Base-by-base conservation (phyloP, 2,888 invertebrate species). In the Hetaerina titia region DNA sequence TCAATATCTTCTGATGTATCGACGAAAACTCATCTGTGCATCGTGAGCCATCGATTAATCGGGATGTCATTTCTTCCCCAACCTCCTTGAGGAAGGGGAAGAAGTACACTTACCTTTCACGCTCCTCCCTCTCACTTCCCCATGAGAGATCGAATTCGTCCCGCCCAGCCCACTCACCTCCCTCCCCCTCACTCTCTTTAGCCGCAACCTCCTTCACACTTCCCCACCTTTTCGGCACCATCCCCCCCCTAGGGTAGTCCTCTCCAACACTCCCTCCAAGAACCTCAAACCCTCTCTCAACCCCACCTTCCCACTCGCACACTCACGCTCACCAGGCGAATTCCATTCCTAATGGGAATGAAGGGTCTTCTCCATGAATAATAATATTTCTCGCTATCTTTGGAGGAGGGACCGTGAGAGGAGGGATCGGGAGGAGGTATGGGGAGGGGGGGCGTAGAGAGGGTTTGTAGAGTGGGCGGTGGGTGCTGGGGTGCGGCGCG, bases 281-380 rank as follows among this genome's bases (percentile, higher is more conserved):
- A 60, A 11, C 17, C 60, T 60, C 13, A 17, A 11, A n/a, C 90
- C 57, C 9, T 17, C 9, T 17, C 87, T 7, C 87, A 15, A 5
- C 81, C 81, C n/a, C 6, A 11, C 13, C 11, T 56, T 60, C 60
- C 13, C 15, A 15, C 60, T 60, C 60, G 11, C 7, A 64, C 64
- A 64, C 17, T 19, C 19, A 19, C 64, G 64, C 64, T 19, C 9
- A 22, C 89, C 89, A 57, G n/a, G 15, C 56, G 89, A 11, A 63
- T 64, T 90, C 63, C 90, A 63, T 90, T 90, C 58, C 90, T 17
- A 63, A 31, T 19, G 63, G 90, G 63, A 90, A 87, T 87, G 45
- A 45, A 87, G 69, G 69, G 69, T n/a, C 69, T 69, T 89, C 63
- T 90, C 63, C 90, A 90, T 90, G 90, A 63, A 90, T 90, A 90